A percentile compares a stretch with the other conserved stretches of the same genome.
Conservation (phyloP, 2,113 vertebrate species). For the Pterocles orientalis region DNA sequence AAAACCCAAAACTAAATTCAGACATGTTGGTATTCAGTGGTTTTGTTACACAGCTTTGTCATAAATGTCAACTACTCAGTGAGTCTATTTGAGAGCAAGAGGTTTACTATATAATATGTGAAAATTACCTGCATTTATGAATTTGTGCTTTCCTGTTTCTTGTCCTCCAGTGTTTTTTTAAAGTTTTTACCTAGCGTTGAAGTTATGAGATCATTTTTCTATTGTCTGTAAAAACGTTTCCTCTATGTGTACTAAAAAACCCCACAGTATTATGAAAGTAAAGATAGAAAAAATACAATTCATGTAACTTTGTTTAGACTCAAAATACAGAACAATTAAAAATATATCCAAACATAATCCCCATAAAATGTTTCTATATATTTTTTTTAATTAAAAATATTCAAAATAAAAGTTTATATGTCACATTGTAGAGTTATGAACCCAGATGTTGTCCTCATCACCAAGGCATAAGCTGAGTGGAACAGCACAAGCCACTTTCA, state of each 20-base stretch:
- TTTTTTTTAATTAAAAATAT: not conserved
- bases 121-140: not conserved
- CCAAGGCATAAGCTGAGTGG: not conserved
- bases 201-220: not conserved
- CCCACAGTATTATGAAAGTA: not conserved
- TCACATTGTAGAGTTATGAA: not conserved
- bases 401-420: not conserved
- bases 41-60: not conserved
- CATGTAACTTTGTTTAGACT: not conserved
- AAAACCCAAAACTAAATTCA: not conserved
- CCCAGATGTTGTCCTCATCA: not conserved
- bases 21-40: not conserved
- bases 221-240: not conserved
- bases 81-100: not conserved
- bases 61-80: not conserved
- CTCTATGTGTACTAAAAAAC: not conserved
- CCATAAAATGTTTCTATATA: not conserved
- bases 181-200: not conserved
- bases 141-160: not conserved
- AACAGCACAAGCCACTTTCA: slow-evolving; percentile 46
- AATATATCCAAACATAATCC: not conserved
- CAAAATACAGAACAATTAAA: not conserved
- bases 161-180: not conserved
- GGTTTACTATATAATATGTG: not conserved
- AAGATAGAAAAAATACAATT: not conserved